Conservation (phyloP, 2,888 invertebrate genomes). For the Heteromyza rotundicornis region DNA sequence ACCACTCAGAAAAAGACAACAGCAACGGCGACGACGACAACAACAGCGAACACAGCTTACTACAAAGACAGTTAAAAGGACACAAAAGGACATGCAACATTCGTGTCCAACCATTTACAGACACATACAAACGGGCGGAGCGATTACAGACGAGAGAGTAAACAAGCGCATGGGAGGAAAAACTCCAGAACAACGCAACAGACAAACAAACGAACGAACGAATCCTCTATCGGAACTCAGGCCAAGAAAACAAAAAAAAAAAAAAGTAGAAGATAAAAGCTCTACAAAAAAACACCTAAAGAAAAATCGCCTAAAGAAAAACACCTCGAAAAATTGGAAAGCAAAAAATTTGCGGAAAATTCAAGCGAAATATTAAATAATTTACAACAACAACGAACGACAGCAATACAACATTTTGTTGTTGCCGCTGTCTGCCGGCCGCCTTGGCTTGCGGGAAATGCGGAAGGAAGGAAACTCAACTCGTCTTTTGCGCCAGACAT, state of each 20-base stretch:
- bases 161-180: not conserved
- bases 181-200: conserved; percentile 21
- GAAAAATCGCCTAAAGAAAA: conserved; percentile 6
- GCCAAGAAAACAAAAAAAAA: conserved; percentile 1
- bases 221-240: not conserved
- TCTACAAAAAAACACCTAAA: not conserved
- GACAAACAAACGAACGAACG: conserved; percentile 41
- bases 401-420: not conserved
- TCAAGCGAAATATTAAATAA: conserved; percentile 54
- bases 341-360: conserved; percentile 49
- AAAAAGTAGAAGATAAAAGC: conserved; percentile 10
- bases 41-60: conserved; percentile 18
- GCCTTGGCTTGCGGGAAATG: no score
- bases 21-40: conserved; percentile 14
- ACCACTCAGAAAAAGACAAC: conserved; percentile 43
- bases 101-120: conserved; percentile 1
- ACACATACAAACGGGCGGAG: not conserved
- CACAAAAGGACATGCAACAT: conserved; percentile 34
- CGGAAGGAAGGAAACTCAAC: not conserved
- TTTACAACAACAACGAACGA: conserved; percentile 44
- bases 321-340: conserved; percentile 20
- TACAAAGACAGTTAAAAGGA: conserved; percentile 47
- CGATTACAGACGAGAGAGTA: not conserved
- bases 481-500: not conserved
- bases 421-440: not conserved